phyloP scores from a whole-genome alignment of 2,113 vertebrate species.

The Ciconia stormi region DNA sequence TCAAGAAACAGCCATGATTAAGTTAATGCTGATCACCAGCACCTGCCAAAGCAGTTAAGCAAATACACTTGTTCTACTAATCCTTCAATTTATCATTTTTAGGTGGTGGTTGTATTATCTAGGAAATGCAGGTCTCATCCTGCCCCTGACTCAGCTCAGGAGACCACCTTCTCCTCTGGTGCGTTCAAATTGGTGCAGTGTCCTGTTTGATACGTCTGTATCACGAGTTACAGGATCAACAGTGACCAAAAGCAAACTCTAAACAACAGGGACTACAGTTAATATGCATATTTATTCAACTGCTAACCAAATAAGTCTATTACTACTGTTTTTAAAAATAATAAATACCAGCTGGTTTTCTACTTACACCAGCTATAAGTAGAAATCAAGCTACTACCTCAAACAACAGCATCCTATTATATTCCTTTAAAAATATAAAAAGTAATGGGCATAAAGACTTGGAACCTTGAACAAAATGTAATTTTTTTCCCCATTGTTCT shows the following conservation, averaged over 20 bases:
- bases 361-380: not conserved
- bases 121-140: not conserved
- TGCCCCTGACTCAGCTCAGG: not conserved
- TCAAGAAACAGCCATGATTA: not conserved
- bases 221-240: not conserved
- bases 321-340: not conserved
- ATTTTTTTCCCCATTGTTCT: not conserved
- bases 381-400: not conserved
- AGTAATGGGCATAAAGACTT: not conserved
- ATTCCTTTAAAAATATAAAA: not conserved
- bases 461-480: not conserved
- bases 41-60: not conserved
- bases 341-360: not conserved
- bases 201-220: not conserved
- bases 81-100: not conserved
- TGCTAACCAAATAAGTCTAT: fast-evolving
- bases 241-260: not conserved
- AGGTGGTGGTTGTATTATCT: not conserved
- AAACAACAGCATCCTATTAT: not conserved
- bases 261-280: not conserved
- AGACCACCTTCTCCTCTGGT: fast-evolving
- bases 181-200: fast-evolving
- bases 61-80: not conserved
- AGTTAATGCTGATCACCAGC: not conserved
- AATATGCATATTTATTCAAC: not conserved